Evolutionary conservation across 1,140 invertebrate species (phyloP).

Genomic region (Heliconius melpomene): DNA sequence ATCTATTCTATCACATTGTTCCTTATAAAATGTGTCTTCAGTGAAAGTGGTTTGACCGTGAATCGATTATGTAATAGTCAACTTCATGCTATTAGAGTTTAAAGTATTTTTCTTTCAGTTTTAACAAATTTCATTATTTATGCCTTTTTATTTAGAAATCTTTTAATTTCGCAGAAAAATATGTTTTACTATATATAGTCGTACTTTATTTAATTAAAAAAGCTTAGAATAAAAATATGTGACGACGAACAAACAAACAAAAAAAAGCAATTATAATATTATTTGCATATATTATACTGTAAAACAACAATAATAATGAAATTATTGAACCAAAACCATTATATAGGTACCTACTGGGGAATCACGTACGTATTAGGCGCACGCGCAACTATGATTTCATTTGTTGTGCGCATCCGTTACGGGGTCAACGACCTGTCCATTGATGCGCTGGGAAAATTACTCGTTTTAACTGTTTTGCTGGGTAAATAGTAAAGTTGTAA

Average conservation of each 20-base stretch:
- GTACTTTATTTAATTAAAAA: too few species aligned
- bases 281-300: not conserved
- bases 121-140: not conserved
- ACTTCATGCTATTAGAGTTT: not conserved
- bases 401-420: constrained; percentile 36
- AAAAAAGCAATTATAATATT: too few species aligned
- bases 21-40: not conserved
- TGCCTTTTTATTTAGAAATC: too few species aligned
- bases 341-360: not conserved
- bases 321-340: not conserved
- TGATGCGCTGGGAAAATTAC: constrained; percentile 40
- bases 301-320: not conserved
- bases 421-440: constrained; percentile 49
- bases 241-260: too few species aligned
- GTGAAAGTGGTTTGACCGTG: constrained; percentile 11
- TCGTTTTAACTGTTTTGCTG: constrained; percentile 22
- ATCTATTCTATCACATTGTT: constrained; percentile 19
- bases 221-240: too few species aligned
- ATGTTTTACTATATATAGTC: not conserved
- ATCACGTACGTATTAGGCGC: constrained; percentile 24
- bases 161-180: not conserved
- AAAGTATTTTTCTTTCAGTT: not conserved
- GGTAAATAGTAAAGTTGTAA: not conserved
- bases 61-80: not conserved
- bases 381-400: constrained; percentile 33